Percentiles rank a stretch among this genome's conserved stretches.
Conservation (phyloP, 2,113 vertebrate genomes). For the Chaetops frenatus region DNA sequence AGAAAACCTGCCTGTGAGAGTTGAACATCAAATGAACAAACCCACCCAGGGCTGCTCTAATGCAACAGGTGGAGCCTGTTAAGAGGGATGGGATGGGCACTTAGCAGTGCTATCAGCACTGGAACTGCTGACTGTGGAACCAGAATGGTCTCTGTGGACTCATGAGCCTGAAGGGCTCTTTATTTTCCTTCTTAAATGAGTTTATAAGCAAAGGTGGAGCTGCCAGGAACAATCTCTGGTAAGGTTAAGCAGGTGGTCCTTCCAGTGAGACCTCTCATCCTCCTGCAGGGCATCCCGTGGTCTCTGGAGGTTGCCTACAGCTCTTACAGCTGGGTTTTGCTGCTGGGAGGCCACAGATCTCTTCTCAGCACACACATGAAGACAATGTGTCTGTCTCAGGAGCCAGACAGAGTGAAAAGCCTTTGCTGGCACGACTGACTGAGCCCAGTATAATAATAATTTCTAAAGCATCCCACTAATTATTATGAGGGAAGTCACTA, state of each 20-base stretch:
- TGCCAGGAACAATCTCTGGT: not conserved
- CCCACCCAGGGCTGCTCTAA: not conserved
- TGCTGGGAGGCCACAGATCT: not conserved
- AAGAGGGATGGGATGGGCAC: not conserved
- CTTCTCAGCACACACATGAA: not conserved
- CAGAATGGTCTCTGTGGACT: not conserved
- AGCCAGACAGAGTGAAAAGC: not conserved
- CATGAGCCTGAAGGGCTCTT: not conserved
- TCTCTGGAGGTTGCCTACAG: not conserved
- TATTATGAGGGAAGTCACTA: conserved; percentile 27
- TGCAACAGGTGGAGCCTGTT: not conserved
- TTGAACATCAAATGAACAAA: not conserved
- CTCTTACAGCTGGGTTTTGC: not conserved
- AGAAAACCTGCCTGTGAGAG: not conserved
- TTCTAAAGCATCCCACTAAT: conserved; percentile 31
- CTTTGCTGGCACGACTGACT: conserved; percentile 14
- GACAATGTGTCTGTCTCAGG: not conserved
- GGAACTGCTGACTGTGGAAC: not conserved
- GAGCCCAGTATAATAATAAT: not conserved
- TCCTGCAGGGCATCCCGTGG: not conserved
- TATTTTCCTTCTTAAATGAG: not conserved
- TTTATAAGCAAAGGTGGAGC: not conserved
- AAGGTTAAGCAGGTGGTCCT: not conserved
- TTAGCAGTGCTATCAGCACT: not conserved
- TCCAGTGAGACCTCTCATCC: not conserved